Evolutionary conservation across 2,888 invertebrate species (phyloP).

Genomic region (Scaptomyza flava): DNA sequence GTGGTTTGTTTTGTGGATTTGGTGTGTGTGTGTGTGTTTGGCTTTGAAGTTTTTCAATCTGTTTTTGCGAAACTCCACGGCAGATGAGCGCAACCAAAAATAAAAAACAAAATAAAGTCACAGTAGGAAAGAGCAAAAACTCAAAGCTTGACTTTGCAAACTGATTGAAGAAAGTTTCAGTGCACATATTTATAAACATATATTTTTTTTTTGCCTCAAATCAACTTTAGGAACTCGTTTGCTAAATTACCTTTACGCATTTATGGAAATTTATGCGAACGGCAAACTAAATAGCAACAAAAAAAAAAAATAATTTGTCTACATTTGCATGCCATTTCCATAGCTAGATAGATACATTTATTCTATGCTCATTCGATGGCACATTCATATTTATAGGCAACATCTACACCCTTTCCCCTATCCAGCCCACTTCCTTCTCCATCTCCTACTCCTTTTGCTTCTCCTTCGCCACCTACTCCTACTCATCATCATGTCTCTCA

Average conservation of each 20-base stretch:
- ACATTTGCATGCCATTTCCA: slow-evolving; percentile 42
- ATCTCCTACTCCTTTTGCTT: too few relatives aligned
- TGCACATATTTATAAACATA: background rate
- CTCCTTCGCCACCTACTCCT: background rate
- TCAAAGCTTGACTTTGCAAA: slow-evolving; percentile 4
- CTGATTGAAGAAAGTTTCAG: slow-evolving; percentile 42
- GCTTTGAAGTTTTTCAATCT: slow-evolving; percentile 61
- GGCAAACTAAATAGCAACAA: slow-evolving; percentile 37
- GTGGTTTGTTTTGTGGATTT: slow-evolving; percentile 39
- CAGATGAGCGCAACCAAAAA: slow-evolving; percentile 5
- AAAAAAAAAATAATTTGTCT: slow-evolving; percentile 5
- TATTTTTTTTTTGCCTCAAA: slow-evolving; percentile 58
- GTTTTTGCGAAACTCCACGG: slow-evolving; percentile 26
- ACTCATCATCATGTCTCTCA: background rate
- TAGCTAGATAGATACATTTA: background rate
- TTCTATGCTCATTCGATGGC: slow-evolving; percentile 5
- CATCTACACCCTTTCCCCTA: background rate
- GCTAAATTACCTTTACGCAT: slow-evolving; percentile 42
- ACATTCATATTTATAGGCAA: slow-evolving; percentile 1
- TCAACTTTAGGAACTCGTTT: slow-evolving; percentile 59
- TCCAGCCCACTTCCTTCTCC: background rate
- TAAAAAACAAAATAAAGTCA: background rate
- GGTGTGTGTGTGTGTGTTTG: slow-evolving; percentile 46
- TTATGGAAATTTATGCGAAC: slow-evolving; percentile 58
- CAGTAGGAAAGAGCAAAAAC: background rate